Evolutionary conservation across 2,113 vertebrate genomes (phyloP).

Genomic region (Lamprotornis superbus): DNA sequence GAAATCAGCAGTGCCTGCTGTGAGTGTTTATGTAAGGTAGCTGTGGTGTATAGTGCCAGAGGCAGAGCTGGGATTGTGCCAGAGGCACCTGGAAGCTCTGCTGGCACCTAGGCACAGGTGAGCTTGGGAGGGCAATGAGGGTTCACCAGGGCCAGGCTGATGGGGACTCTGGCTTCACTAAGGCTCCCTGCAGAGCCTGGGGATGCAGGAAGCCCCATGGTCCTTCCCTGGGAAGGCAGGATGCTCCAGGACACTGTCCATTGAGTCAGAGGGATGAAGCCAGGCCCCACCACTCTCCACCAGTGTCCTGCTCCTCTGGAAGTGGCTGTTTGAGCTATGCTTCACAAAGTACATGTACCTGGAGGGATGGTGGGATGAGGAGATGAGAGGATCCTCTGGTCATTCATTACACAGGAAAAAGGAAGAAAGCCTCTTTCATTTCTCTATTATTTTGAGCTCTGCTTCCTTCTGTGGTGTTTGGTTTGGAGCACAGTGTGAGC

Average conservation of each 20-base stretch:
- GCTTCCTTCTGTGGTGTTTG: neutral
- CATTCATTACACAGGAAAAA: neutral
- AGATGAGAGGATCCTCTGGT: neutral
- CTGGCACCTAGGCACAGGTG: neutral
- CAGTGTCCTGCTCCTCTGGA: neutral
- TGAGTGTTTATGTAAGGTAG: neutral
- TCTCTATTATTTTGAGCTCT: neutral
- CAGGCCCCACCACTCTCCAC: fast-evolving
- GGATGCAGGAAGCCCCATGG: fast-evolving
- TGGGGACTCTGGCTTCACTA: neutral
- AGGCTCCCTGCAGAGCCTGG: neutral
- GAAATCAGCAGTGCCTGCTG: neutral
- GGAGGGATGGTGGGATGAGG: neutral
- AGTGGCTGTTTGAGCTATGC: neutral
- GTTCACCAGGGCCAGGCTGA: fast-evolving
- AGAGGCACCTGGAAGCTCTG: neutral
- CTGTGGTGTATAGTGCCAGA: fast-evolving
- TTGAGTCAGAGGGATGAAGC: neutral
- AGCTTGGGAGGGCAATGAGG: neutral
- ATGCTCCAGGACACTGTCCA: fast-evolving
- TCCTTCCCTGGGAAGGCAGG: neutral
- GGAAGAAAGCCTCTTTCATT: neutral
- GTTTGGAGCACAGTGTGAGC: fast-evolving
- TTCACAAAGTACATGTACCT: fast-evolving
- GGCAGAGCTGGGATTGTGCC: fast-evolving